Percentiles rank a stretch among this genome's conserved stretches.
phyloP scores from a whole-genome alignment of 2,113 vertebrate genomes.

The human (Homo sapiens) region DNA sequence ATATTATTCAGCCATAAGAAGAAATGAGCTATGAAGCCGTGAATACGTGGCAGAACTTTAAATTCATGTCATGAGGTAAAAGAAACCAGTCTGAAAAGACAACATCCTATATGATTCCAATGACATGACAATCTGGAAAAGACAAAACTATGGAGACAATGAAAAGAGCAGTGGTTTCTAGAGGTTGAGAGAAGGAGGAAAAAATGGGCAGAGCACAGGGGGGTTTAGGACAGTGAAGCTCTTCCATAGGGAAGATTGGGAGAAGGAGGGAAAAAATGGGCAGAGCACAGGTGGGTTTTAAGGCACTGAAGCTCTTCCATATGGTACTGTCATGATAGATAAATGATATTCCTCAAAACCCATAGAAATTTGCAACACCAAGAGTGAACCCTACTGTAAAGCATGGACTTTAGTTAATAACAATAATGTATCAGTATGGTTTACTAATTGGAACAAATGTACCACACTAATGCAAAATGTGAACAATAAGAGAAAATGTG shows the following conservation, averaged over 20 bases:
- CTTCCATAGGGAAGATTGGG: neutral
- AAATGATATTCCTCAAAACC: neutral
- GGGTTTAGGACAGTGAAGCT: neutral
- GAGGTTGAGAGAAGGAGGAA: no score
- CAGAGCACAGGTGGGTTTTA: neutral
- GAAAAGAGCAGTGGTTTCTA: neutral
- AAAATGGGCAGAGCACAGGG: neutral
- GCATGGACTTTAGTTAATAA: neutral
- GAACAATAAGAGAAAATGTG: neutral
- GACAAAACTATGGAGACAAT: neutral
- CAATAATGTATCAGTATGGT: neutral
- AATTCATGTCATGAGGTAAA: neutral
- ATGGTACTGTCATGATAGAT: neutral
- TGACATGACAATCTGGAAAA: neutral
- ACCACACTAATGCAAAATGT: neutral
- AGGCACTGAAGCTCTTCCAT: neutral
- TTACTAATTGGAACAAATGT: neutral
- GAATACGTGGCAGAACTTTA: neutral
- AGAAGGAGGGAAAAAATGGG: neutral
- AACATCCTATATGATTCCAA: neutral
- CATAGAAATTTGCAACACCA: no score
- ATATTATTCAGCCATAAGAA: neutral
- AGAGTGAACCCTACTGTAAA: neutral
- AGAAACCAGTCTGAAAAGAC: neutral
- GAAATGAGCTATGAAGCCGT: neutral